These are phyloP conservation scores for Chloroceryle aenea DNA, from an alignment of 2,113 vertebrate species.

Conservation along the genomic window DNA sequence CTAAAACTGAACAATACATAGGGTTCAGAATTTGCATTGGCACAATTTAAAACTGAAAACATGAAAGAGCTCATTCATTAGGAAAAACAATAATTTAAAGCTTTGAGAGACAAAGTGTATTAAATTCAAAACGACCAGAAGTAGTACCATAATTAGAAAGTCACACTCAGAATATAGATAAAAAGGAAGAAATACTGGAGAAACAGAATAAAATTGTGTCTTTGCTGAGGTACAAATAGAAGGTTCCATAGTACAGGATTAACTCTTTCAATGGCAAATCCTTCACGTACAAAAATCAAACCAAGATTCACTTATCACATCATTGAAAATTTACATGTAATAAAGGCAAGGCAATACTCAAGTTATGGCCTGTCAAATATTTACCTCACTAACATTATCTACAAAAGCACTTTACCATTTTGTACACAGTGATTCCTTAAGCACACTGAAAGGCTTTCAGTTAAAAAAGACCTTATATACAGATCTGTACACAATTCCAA, in stretches of 20 bases:
- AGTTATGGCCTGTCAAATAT: conserved; percentile 88
- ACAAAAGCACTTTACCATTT: conserved; percentile 88
- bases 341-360: conserved; percentile 90
- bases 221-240: conserved; percentile 73
- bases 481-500: conserved; percentile 87
- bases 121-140: conserved; percentile 66
- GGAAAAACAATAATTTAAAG: conserved; percentile 52
- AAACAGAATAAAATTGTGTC: conserved; percentile 30
- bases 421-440: conserved; percentile 87
- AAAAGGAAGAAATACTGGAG: conserved; percentile 24
- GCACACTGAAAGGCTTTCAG: conserved; percentile 77
- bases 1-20: not conserved
- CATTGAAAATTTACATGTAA: conserved; percentile 80
- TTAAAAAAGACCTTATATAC: conserved; percentile 92
- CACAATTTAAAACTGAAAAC: conserved; percentile 48
- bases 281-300: conserved; percentile 77
- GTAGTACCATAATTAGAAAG: conserved; percentile 68
- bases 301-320: conserved; percentile 71
- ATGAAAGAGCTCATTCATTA: not conserved
- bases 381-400: conserved; percentile 88
- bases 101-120: conserved; percentile 46
- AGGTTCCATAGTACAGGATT: conserved; percentile 69
- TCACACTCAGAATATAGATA: conserved; percentile 30
- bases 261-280: conserved; percentile 79
- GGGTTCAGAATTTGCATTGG: conserved; percentile 26